Percentiles rank a stretch among this genome's conserved stretches.
These are phyloP conservation scores for Etheostoma cragini DNA, from an alignment of 2,113 vertebrate species.

Conservation along the genomic window DNA sequence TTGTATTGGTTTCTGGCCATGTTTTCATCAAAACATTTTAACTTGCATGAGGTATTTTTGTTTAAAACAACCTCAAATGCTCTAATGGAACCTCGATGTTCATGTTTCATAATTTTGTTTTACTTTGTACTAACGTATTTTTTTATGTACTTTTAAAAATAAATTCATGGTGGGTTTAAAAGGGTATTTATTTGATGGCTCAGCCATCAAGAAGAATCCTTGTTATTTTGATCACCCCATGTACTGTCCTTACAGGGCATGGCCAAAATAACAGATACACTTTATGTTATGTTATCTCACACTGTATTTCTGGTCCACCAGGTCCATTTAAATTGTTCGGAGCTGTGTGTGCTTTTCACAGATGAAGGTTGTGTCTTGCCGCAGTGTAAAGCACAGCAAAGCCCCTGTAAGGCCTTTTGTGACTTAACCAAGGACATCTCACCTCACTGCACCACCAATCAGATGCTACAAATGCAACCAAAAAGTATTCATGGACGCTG, in stretches of 20 bases:
- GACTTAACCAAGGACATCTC: conserved; percentile 45
- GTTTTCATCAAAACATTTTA: too few relatives aligned
- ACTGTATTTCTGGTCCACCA: background rate
- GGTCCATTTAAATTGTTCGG: background rate
- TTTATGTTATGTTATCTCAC: background rate
- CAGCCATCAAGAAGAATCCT: background rate
- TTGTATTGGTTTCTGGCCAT: background rate
- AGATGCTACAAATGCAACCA: conserved; percentile 17
- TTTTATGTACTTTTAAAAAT: background rate
- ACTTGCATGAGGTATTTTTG: too few relatives aligned
- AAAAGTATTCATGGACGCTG: background rate
- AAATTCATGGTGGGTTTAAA: background rate
- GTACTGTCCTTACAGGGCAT: too few relatives aligned
- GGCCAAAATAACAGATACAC: conserved; percentile 10
- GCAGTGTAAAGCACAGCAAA: conserved; percentile 16
- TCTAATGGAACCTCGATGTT: background rate
- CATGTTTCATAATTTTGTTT: background rate
- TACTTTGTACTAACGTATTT: too few relatives aligned
- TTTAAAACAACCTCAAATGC: background rate
- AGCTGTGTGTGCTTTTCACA: conserved; percentile 20
- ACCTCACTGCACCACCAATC: conserved; percentile 26
- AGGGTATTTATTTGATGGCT: background rate
- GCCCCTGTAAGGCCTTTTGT: conserved; percentile 24
- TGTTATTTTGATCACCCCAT: background rate
- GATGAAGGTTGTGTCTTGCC: conserved; percentile 37